Percentiles rank a stretch among this genome's conserved stretches.
These are phyloP conservation scores for Sprattus sprattus DNA, from an alignment of 2,113 vertebrate genomes.

Conservation along the genomic window DNA sequence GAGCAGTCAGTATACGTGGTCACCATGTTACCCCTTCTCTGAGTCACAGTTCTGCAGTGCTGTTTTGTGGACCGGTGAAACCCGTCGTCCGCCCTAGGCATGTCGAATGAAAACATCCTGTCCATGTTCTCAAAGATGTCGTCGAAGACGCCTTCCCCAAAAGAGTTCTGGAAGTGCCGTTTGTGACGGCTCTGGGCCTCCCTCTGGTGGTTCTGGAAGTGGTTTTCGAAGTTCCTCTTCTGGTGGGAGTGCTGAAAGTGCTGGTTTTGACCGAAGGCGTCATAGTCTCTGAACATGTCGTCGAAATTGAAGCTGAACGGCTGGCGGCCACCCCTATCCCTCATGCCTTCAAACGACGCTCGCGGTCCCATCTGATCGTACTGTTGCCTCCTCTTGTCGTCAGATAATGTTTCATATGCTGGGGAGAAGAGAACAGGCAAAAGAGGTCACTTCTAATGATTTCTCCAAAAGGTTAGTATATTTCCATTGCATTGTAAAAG, in stretches of 20 bases:
- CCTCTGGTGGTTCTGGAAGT: slow-evolving; percentile 77
- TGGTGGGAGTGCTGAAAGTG: slow-evolving; percentile 68
- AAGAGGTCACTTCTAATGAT: neutral
- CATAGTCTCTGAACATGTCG: slow-evolving; percentile 90
- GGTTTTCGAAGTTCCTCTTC: slow-evolving; percentile 84
- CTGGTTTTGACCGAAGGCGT: slow-evolving; percentile 78
- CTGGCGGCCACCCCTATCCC: slow-evolving; percentile 65
- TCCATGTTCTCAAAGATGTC: slow-evolving; percentile 95
- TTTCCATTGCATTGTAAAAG: too few species aligned
- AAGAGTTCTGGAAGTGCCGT: slow-evolving; percentile 70
- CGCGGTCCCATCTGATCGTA: slow-evolving; percentile 84
- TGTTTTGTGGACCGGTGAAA: slow-evolving; percentile 82
- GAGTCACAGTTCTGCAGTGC: slow-evolving; percentile 93
- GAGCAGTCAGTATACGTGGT: slow-evolving; percentile 96
- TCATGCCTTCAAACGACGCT: slow-evolving; percentile 57
- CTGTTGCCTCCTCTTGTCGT: slow-evolving; percentile 82
- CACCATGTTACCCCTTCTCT: slow-evolving; percentile 95
- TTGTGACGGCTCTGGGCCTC: slow-evolving; percentile 77
- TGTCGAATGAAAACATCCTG: slow-evolving; percentile 92
- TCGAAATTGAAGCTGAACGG: slow-evolving; percentile 92
- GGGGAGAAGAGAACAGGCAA: slow-evolving; percentile 34
- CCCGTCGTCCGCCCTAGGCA: slow-evolving; percentile 74
- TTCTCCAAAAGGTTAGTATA: neutral
- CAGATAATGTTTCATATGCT: slow-evolving; percentile 94
- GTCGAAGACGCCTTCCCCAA: slow-evolving; percentile 83